A percentile compares a stretch with the other conserved stretches of the same genome.
Conservation (phyloP, 37 sponge, comb jelly and placozoan species). For the Eunapius fragilis region DNA sequence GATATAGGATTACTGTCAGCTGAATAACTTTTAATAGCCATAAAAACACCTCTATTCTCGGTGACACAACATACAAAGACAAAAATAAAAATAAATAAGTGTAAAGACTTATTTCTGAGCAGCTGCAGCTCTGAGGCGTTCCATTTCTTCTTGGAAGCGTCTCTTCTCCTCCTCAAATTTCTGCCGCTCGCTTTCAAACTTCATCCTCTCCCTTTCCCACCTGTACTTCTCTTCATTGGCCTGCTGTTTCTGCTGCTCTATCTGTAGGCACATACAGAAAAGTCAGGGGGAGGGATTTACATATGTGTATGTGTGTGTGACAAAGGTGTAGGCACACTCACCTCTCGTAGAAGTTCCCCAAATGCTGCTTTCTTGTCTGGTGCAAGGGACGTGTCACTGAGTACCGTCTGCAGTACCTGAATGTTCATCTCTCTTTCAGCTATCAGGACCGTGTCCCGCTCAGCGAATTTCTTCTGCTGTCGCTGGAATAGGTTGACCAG, state of each 20-base stretch:
- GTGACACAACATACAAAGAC: not conserved
- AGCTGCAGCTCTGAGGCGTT: not conserved
- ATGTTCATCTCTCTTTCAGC: not conserved
- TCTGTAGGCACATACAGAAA: not conserved
- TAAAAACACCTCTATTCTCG: not conserved
- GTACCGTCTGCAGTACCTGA: not conserved
- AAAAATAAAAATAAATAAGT: not conserved
- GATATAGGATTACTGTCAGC: not conserved
- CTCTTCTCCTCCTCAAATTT: constrained; percentile 53
- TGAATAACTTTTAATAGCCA: not conserved
- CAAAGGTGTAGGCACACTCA: not conserved
- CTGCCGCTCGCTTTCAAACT: constrained; percentile 49
- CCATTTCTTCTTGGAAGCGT: constrained; percentile 16
- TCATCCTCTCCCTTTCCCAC: constrained; percentile 69
- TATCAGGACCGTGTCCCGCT: not conserved
- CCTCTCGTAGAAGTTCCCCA: constrained; percentile 63
- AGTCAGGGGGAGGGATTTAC: not conserved
- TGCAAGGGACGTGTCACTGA: constrained; percentile 19
- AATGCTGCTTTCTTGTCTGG: constrained; percentile 22
- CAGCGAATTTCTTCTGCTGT: not conserved
- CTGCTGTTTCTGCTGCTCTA: constrained; percentile 37
- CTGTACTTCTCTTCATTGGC: constrained; percentile 55
- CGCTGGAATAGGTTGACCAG: not conserved
- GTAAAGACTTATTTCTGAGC: not conserved
- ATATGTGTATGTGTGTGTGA: not conserved